These are phyloP conservation scores for Ctenomys sociabilis DNA, from an alignment of 2,113 vertebrate genomes.

Conservation along the genomic window DNA sequence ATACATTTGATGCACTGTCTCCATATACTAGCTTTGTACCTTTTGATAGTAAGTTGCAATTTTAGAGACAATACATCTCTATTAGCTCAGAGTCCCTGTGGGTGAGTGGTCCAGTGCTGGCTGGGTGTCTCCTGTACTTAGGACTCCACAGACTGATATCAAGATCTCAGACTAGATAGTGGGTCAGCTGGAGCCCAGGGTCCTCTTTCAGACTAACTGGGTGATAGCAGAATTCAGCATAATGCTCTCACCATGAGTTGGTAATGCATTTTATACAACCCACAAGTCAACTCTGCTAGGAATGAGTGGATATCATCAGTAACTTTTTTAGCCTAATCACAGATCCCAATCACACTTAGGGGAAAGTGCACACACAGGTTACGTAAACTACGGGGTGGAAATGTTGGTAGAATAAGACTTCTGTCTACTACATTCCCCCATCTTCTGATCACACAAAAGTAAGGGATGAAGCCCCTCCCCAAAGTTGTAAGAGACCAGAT, in stretches of 20 bases:
- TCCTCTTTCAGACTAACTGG: not conserved
- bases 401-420: not conserved
- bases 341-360: not conserved
- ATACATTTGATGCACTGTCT: not conserved
- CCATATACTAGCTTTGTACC: not conserved
- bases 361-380: not conserved
- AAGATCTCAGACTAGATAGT: not conserved
- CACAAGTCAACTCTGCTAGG: not conserved
- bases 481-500: not conserved
- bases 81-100: not conserved
- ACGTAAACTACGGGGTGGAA: not conserved
- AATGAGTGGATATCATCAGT: not conserved
- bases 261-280: not conserved
- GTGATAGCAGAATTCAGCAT: not conserved
- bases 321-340: not conserved
- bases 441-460: not conserved
- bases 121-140: not conserved
- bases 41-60: not conserved
- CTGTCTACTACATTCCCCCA: not conserved
- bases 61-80: not conserved
- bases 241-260: not conserved
- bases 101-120: not conserved
- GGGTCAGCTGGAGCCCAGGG: not conserved
- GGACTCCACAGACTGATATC: not conserved
- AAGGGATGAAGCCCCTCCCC: not conserved